Evolutionary conservation across 2,888 invertebrate genomes (phyloP).

Genomic region (Xestia rhomboidea): DNA sequence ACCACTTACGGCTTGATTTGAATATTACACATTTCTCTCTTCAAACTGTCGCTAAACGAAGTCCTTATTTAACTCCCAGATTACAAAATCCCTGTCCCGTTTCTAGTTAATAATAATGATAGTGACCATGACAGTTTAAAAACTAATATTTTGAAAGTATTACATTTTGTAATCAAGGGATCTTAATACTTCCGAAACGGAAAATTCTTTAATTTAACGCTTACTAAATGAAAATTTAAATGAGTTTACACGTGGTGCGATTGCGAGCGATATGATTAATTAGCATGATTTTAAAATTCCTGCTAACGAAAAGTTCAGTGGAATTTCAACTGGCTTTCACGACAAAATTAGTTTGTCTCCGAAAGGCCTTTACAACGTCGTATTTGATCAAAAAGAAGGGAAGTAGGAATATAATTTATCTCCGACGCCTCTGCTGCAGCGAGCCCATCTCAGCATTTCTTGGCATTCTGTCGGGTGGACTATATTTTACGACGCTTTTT

Average conservation of each 20-base stretch:
- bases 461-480: neutral
- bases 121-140: no score
- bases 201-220: conserved; percentile 6
- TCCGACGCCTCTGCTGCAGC: neutral
- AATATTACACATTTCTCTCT: neutral
- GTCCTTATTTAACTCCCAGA: neutral
- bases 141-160: neutral
- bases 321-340: neutral
- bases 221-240: conserved; percentile 42
- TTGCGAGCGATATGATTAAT: conserved; percentile 21
- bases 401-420: neutral
- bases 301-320: neutral
- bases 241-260: conserved; percentile 11
- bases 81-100: no score
- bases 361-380: neutral
- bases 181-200: neutral
- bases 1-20: neutral
- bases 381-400: neutral
- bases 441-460: neutral
- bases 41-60: neutral
- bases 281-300: neutral
- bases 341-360: neutral
- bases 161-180: conserved; percentile 3
- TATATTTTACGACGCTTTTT: neutral
- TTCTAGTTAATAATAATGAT: no score